Base-by-base conservation (phyloP, 2,113 vertebrate species). In the Calidris pygmaea region DNA sequence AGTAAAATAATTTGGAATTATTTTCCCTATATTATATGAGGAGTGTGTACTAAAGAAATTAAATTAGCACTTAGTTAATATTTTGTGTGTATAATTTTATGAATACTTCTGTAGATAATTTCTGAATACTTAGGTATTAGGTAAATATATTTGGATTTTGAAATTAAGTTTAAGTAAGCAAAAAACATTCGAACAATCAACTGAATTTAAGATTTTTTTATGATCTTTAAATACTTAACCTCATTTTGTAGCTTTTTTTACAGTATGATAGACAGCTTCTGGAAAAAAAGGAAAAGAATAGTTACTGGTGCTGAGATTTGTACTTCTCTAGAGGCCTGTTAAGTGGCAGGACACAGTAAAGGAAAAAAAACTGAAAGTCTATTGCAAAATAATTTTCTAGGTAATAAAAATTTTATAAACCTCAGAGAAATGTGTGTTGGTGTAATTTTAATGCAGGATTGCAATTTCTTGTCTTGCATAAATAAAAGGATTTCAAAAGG, bases 291-390 rank as follows among this genome's bases (percentile, higher is more conserved):
- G 35, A 34, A 27, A 73, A 74, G 5, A 53, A 22, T 67, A 72
- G 35, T 30, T 85, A 68, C 22, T 26, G 26, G 50, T 71, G 48
- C 6, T 80, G 72, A 92, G 35, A 67, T 47, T 45, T 85, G 7
- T 71, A 10, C 14, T 95, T 76, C 34, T 94, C 56, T 50, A 91
- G 93, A 89, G 65, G 50, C 15, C 90, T 94, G 23, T 88, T 97
- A 95, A 95, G 35, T 87, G 68, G 23, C 23, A 56, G 21, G 5
- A 63, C 7, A 56, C 0, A 70, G 14, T 74, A 83, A 85, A 85
- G 22, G 12, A 34, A 60, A 72, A 93, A 93, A 70, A 79, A 48
- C 5, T 60, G 3, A 58, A 92, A 72, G 27, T 59, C 26, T 93
- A 63, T 81, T 65, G 43, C 32, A 56, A 76, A 92, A 96, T 84